These are phyloP conservation scores for Drosophila nr. medialis DNA, from an alignment of 2,888 invertebrate species.

Conservation along the genomic window DNA sequence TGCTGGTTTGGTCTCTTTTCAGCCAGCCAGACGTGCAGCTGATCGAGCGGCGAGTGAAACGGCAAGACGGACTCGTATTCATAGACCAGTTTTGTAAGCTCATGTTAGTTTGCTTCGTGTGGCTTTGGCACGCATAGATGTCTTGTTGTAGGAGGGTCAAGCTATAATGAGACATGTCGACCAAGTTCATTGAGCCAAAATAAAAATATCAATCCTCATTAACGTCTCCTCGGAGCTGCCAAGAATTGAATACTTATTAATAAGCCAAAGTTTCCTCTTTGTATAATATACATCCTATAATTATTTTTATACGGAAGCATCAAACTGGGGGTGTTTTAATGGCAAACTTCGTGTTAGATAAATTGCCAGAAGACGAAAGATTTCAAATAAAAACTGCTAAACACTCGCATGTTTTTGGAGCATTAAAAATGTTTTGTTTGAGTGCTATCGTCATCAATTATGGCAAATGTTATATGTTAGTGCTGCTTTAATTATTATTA, in stretches of 20 bases:
- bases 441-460: slow-evolving; percentile 39
- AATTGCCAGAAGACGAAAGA: slow-evolving; percentile 31
- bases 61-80: slow-evolving; percentile 44
- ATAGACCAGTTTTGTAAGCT: slow-evolving; percentile 64
- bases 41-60: slow-evolving; percentile 41
- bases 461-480: slow-evolving; percentile 57
- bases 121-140: slow-evolving; percentile 49
- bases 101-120: slow-evolving; percentile 23
- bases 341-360: slow-evolving; percentile 33
- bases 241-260: background rate
- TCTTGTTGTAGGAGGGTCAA: slow-evolving; percentile 13
- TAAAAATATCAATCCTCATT: slow-evolving; percentile 5
- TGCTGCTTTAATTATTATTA: slow-evolving; percentile 72
- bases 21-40: slow-evolving; percentile 55
- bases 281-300: slow-evolving; percentile 1
- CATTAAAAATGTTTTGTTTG: slow-evolving; percentile 3
- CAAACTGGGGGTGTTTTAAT: background rate
- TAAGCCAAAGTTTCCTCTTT: background rate
- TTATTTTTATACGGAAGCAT: slow-evolving; percentile 30
- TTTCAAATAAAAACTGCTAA: slow-evolving; percentile 29
- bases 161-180: background rate
- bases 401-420: slow-evolving; percentile 28
- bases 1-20: slow-evolving; percentile 64
- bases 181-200: slow-evolving; percentile 20
- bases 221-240: background rate